Evolutionary conservation across 2,888 invertebrate species (phyloP), one percentile per base, ranked within the genome.

Genomic region (Morinoia aosen): DNA sequence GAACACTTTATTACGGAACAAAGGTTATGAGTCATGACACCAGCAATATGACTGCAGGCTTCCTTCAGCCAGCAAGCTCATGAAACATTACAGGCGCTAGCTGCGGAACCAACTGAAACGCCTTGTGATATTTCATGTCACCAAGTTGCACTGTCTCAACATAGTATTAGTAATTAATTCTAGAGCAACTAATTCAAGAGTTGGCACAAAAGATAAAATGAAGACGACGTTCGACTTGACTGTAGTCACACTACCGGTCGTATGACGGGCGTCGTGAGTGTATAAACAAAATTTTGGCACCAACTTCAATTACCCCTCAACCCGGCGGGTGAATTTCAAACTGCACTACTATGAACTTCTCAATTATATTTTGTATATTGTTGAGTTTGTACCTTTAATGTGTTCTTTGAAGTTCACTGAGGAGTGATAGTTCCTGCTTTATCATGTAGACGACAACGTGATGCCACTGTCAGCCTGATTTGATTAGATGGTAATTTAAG

Each of bases 1-100:
- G 76, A 76, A 93, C 93, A 93, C 57, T 93, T 93, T 93, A 93
- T 93, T 93, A 90, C 40, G 8, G 48, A 90, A 90, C 90, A 90
- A 39, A 90, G 90, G 19, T 40, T 14, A 48, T 14, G 40, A 90
- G 90, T 48, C 48, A 39, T 48, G 40, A 39, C 90, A 90, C 90
- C 40, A 48, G 48, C 90, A 90, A 48, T 90, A 90, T 90, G 48
- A 90, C 25, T 90, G 90, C 90, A 90, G 90, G 40, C 40, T 25
- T 90, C 39, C 90, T 14, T 40, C 48, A 48, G 48, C 25, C 76
- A 76, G 76, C 33, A 16, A 76, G 76, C 76, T 2, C 76, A 76
- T 76, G 76, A 76, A 76, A 76, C 25, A 76, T 76, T 19, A 76
- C 8, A 33, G 76, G 33, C 33, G 33, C 76, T 12, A 76, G 25